Conservation (phyloP, 2,113 vertebrate genomes). For the Tragelaphus scriptus region DNA sequence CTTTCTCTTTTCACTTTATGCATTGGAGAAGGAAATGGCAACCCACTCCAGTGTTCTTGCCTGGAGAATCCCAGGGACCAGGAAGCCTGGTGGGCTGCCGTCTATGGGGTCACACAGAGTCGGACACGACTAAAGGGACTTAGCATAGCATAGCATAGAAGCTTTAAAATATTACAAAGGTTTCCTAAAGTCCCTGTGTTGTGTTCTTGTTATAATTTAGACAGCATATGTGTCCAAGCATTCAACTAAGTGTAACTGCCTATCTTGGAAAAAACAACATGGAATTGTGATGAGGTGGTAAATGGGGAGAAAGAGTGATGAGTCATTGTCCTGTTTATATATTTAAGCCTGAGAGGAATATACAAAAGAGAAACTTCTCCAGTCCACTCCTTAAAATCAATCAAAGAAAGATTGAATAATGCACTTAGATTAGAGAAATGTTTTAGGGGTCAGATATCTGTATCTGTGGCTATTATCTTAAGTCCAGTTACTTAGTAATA, state of each 20-base stretch:
- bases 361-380: background rate
- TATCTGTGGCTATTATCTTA: background rate
- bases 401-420: background rate
- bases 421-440: background rate
- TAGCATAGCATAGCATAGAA: too few relatives aligned
- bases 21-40: too few relatives aligned
- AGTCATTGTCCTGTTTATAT: background rate
- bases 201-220: background rate
- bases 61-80: too few relatives aligned
- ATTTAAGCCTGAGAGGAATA: background rate
- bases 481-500: background rate
- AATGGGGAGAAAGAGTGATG: background rate
- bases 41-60: too few relatives aligned
- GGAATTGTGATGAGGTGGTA: background rate
- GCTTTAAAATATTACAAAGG: background rate
- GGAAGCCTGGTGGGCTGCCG: too few relatives aligned
- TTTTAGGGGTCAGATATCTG: background rate
- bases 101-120: too few relatives aligned
- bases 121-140: too few relatives aligned
- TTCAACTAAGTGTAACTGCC: background rate
- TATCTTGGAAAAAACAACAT: background rate
- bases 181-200: background rate
- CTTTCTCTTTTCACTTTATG: too few relatives aligned
- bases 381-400: background rate
- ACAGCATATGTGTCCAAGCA: fast-evolving